phyloP scores from a whole-genome alignment of 2,113 vertebrate genomes.

The Gasterosteus aculeatus region DNA sequence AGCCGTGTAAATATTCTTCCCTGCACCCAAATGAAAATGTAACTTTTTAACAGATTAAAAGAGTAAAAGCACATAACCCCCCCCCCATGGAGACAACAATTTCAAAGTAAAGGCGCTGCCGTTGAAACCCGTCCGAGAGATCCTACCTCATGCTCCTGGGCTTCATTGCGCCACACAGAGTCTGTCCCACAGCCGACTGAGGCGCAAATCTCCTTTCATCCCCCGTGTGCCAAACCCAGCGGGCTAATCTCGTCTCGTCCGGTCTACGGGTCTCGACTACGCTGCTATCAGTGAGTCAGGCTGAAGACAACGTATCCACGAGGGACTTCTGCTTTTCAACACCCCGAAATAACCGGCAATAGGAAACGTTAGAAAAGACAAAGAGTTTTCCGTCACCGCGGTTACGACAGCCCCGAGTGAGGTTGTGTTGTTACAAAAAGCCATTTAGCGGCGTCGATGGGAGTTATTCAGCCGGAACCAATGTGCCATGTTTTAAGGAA shows the following conservation, averaged over 20 bases:
- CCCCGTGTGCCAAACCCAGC: slow-evolving; percentile 9
- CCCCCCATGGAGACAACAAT: background rate
- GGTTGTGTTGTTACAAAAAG: slow-evolving; percentile 22
- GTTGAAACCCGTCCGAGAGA: background rate
- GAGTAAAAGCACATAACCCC: no score
- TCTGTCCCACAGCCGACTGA: slow-evolving; percentile 53
- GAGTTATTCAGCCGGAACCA: background rate
- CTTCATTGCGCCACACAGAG: slow-evolving; percentile 44
- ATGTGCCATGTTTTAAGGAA: background rate
- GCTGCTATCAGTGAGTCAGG: slow-evolving; percentile 23
- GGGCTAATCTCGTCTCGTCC: slow-evolving; percentile 60
- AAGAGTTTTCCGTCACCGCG: slow-evolving; percentile 43
- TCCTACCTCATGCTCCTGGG: slow-evolving; percentile 65
- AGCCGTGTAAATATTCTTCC: background rate
- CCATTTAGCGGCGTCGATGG: background rate
- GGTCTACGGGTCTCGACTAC: slow-evolving; percentile 21
- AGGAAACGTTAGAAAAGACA: slow-evolving; percentile 49
- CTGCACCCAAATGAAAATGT: background rate
- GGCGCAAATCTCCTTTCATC: slow-evolving; percentile 71
- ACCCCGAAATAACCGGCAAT: slow-evolving; percentile 21
- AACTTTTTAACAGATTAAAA: background rate
- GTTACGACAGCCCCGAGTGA: slow-evolving; percentile 43
- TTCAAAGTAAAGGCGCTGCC: background rate
- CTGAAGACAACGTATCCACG: background rate
- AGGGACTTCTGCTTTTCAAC: slow-evolving; percentile 63